Evolutionary conservation across 2,797 vertebrate genomes (phyloP), one percentile per base, ranked within the genome.

Genomic region (Amphiprion clarkii): DNA sequence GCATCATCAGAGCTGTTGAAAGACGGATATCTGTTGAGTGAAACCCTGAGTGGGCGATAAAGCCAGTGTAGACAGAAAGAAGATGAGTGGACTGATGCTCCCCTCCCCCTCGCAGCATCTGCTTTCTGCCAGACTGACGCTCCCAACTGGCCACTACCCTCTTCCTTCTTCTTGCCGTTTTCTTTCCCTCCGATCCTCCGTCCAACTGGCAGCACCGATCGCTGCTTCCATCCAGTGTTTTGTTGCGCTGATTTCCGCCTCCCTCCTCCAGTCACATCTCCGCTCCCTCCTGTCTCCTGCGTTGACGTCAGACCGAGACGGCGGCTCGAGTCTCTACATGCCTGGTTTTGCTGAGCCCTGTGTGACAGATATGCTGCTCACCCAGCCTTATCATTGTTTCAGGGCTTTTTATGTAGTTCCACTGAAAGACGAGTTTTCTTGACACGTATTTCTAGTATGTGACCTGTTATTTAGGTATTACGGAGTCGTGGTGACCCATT

Each of bases 271-370:
- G 23, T 62, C 66, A 64, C 54, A 27, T 23, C 75, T 86, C 80
- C 62, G 46, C 66, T 71, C 70, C 63, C 54, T 72, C 70, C 40
- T 16, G 53, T 77, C 79, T 77, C 69, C 65, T 2, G 6, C 23
- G 2, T 58, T 87, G 83, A 84, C 79, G 74, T 92, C 87, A 42
- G 42, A 55, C 11, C n/a, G 23, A 76, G 72, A 40, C 76, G 83
- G 16, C 63, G 62, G 68, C 71, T 76, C 83, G 63, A 81, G 92
- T 87, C 69, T 0, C 69, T 76, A 79, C 90, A 78, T 78, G 91
- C 72, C 80, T 60, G 55, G 51, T n/a, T 84, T 69, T 78, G 81
- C 81, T 74, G 13, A 72, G 57, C 82, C 68, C 76, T 77, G 33
- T 67, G 44, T 82, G 77, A 85, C 80, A 76, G 76, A 87, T 67